Evolutionary conservation across 2,888 invertebrate species (phyloP).

Genomic region (Raillietiella orientalis): DNA sequence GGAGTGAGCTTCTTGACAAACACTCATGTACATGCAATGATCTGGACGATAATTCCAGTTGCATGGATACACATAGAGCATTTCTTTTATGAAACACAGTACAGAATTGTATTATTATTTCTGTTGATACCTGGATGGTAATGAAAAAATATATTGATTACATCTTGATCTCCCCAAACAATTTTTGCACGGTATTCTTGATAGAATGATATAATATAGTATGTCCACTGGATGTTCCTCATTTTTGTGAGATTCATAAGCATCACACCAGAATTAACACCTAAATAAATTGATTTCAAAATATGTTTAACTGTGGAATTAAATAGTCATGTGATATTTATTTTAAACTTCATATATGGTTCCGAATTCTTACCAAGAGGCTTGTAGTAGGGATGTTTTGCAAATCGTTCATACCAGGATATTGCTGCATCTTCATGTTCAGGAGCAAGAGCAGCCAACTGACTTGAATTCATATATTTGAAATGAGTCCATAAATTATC

Average conservation of each 20-base stretch:
- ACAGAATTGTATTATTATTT: not conserved
- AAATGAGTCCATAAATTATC: slow-evolving; percentile 58
- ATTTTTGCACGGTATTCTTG: slow-evolving; percentile 50
- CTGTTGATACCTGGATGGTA: slow-evolving; percentile 31
- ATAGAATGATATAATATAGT: slow-evolving; percentile 49
- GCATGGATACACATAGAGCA: slow-evolving; percentile 45
- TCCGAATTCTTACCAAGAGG: slow-evolving; percentile 27
- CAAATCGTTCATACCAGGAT: slow-evolving; percentile 87
- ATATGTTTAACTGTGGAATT: not conserved
- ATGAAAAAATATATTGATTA: slow-evolving; percentile 65
- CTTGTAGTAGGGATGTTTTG: slow-evolving; percentile 75
- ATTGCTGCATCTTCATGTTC: slow-evolving; percentile 75
- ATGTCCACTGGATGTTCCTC: slow-evolving; percentile 51
- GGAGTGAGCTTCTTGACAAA: slow-evolving; percentile 33
- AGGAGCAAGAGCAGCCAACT: slow-evolving; percentile 53
- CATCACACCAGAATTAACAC: slow-evolving; percentile 90
- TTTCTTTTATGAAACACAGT: not conserved
- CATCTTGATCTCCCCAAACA: slow-evolving; percentile 93
- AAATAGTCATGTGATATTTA: too few relatives aligned
- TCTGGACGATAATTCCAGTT: slow-evolving; percentile 74
- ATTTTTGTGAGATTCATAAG: slow-evolving; percentile 81
- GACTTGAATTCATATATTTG: slow-evolving; percentile 38
- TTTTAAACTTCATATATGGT: too few relatives aligned
- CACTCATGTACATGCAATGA: slow-evolving; percentile 81
- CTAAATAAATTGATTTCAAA: slow-evolving; percentile 15